Evolutionary conservation across 2,797 vertebrate species (phyloP), one percentile per base, ranked within the genome.

Genomic region (Zenarchopterus dispar): DNA sequence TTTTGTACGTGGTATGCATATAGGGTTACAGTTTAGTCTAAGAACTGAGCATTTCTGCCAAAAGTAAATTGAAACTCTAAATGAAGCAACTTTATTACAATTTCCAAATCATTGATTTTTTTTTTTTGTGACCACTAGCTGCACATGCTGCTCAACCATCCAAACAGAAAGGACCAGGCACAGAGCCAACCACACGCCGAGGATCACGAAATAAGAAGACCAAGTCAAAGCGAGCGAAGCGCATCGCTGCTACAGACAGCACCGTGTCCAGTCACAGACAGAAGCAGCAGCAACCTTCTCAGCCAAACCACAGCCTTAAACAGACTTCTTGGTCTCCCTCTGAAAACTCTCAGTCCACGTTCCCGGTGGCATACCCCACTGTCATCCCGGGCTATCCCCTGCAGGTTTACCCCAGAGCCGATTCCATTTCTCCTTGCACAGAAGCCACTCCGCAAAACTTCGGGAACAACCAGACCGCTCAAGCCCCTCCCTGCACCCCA

Each of bases 321-420:
- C 80, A 93, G 8, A 95, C 94, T 0, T 94, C 94, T 24, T 97
- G 96, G 95, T 96, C 96, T 0, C 90, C 86, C 0, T 97, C 95
- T 0, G 94, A 96, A 45, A 88, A 94, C 0, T 96, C 96, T 0
- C 96, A 95, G 84, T 92, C 94, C 0, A 92, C 95, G n/a, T 95
- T 93, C 55, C 93, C 91, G 0, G 8, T 94, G 71, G 92, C 94
- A 10, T 96, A 95, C 84, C 92, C 96, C 0, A 41, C 93, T 0
- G 66, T 95, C 8, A 85, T 95, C 90, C 94, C 96, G 1, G 86
- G 93, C 0, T 97, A 94, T 78, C 89, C 96, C 0, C 84, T 98
- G 43, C 95, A 94, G 2, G 75, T 95, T 77, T 97, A 95, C 77
- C 91, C 96, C 16, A 84, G 91, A 43, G 51, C 87, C 0, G 80